A percentile compares a stretch with the other conserved stretches of the same genome.
These are phyloP conservation scores for Morone chrysops DNA, from an alignment of 2,113 vertebrate species.

Conservation along the genomic window DNA sequence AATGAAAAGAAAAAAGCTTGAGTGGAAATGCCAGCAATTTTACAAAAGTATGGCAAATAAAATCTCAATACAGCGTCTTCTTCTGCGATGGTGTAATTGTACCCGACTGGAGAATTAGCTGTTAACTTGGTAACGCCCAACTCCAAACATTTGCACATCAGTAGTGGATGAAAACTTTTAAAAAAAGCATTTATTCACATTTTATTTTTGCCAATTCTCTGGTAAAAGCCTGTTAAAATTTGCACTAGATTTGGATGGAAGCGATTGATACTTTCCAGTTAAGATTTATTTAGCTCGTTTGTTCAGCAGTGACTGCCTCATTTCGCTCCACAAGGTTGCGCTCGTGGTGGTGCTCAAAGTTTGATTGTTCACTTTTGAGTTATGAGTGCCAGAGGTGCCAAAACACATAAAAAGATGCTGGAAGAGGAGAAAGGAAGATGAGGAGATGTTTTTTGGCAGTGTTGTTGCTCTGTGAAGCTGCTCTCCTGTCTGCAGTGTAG, in stretches of 20 bases:
- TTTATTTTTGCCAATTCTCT: not conserved
- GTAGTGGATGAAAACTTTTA: not conserved
- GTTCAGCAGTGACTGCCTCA: slow-evolving; percentile 32
- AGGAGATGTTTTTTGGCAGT: slow-evolving; percentile 69
- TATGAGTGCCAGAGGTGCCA: slow-evolving; percentile 71
- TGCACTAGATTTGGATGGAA: not conserved
- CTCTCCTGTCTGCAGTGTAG: slow-evolving; percentile 68
- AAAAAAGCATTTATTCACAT: not conserved
- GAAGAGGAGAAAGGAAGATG: slow-evolving; percentile 67
- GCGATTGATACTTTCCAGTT: not conserved
- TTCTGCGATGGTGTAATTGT: not conserved
- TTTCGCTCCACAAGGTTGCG: slow-evolving; percentile 44
- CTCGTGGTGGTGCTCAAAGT: slow-evolving; percentile 54
- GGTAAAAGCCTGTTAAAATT: not conserved
- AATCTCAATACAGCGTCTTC: not conserved
- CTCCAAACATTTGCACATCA: slow-evolving; percentile 12
- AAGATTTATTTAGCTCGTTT: slow-evolving; percentile 22
- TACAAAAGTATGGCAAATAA: not conserved
- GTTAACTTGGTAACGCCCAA: not conserved
- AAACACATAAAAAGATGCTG: slow-evolving; percentile 70
- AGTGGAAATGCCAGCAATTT: not conserved
- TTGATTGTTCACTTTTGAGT: slow-evolving; percentile 67
- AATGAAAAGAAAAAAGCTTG: not conserved
- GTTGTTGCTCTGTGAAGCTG: slow-evolving; percentile 59
- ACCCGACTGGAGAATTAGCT: not conserved